phyloP scores from a whole-genome alignment of 2,797 vertebrate species.

The Sternotherus odoratus region DNA sequence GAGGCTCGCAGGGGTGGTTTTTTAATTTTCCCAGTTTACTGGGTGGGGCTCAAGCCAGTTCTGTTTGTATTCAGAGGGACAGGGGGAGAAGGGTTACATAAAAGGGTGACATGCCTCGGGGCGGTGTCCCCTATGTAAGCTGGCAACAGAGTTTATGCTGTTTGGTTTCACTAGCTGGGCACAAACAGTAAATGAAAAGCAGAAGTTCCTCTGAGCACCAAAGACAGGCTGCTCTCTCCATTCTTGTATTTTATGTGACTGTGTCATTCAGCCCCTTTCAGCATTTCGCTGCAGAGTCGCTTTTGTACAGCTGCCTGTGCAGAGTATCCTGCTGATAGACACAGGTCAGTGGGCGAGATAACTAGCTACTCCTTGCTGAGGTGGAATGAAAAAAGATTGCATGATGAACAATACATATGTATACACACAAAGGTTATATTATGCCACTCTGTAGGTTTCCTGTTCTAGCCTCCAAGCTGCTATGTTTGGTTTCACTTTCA shows the following conservation, averaged over 20 bases:
- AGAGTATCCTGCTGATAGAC: constrained; percentile 46
- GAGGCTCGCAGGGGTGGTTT: background rate
- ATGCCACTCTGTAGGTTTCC: constrained; percentile 30
- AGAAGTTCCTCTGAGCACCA: background rate
- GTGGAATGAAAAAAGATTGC: constrained; percentile 15
- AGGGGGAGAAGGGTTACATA: background rate
- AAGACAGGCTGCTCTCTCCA: constrained; percentile 18
- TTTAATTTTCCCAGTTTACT: background rate
- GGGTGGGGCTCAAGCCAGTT: background rate
- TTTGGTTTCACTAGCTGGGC: constrained; percentile 44
- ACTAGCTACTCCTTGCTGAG: constrained; percentile 47
- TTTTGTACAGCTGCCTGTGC: background rate
- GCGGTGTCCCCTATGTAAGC: background rate
- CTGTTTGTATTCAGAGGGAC: background rate
- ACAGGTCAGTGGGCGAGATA: constrained; percentile 68
- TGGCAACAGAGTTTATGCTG: background rate
- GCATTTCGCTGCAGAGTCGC: constrained; percentile 15
- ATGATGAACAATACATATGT: constrained; percentile 53
- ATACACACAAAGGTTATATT: constrained; percentile 34
- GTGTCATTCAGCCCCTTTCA: background rate
- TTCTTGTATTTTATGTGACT: constrained; percentile 16
- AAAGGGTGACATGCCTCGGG: background rate
- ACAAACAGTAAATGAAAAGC: background rate
- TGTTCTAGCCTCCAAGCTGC: background rate
- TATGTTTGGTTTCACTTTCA: background rate